phyloP scores from a whole-genome alignment of 2,888 invertebrate genomes.

The Conchocele bisecta region DNA sequence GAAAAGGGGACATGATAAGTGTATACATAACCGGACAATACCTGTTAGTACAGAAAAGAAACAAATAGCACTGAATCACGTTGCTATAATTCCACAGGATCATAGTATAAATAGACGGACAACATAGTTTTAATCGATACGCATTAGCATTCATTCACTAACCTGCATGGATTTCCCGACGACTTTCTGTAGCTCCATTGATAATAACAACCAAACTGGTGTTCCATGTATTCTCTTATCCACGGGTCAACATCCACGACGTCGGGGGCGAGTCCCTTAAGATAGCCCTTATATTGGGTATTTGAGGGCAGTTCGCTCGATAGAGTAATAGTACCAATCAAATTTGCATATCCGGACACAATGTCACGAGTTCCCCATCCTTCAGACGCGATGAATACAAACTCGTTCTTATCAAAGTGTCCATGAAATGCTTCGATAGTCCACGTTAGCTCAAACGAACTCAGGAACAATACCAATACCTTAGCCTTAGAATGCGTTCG shows the following conservation, averaged over 20 bases:
- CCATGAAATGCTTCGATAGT: constrained; percentile 20
- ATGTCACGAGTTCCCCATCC: constrained; percentile 50
- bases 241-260: constrained; percentile 35
- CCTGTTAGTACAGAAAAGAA: too few species aligned
- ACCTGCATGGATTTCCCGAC: constrained; percentile 36
- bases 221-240: constrained; percentile 51
- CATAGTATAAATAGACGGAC: too few species aligned
- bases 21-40: too few species aligned
- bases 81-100: too few species aligned
- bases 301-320: constrained; percentile 45
- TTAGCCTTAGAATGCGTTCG: constrained; percentile 32
- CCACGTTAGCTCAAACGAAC: constrained; percentile 36
- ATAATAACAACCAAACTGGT: constrained; percentile 50
- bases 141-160: too few species aligned
- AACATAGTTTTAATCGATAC: too few species aligned
- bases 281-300: constrained; percentile 30
- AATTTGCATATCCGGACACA: constrained; percentile 15
- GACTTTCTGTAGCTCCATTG: constrained; percentile 60
- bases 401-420: constrained; percentile 29
- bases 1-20: too few species aligned
- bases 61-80: too few species aligned
- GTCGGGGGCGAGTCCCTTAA: constrained; percentile 26
- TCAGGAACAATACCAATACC: constrained; percentile 48
- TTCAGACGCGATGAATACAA: constrained; percentile 56
- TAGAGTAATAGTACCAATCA: constrained; percentile 49